phyloP scores from a whole-genome alignment of 2,888 invertebrate species.

The Tridacna gigas region DNA sequence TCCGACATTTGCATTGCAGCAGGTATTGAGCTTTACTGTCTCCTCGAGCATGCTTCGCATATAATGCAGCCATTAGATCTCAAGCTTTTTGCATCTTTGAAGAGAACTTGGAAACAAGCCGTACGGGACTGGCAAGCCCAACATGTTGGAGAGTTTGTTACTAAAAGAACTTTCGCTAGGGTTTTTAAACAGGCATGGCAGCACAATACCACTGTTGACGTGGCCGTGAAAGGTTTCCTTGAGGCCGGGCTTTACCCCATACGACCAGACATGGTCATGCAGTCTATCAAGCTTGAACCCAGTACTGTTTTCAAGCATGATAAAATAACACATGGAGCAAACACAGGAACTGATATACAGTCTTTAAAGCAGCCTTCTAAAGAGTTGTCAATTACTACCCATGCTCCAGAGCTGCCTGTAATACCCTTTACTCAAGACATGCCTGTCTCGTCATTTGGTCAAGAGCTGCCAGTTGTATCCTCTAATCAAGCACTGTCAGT shows the following conservation, averaged over 20 bases:
- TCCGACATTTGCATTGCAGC: conserved; percentile 40
- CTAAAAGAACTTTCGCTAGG: conserved; percentile 46
- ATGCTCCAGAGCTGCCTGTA: no score
- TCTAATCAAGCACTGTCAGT: no score
- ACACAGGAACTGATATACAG: no score
- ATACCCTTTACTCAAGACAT: no score
- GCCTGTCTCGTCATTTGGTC: no score
- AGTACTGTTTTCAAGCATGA: no score
- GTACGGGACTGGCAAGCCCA: conserved; percentile 40
- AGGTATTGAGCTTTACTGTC: conserved; percentile 52
- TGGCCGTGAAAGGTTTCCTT: conserved; percentile 43
- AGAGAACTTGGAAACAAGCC: conserved; percentile 46
- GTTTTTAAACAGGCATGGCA: conserved; percentile 54
- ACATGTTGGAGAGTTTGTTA: conserved; percentile 45
- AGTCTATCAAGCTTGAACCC: conserved; percentile 37
- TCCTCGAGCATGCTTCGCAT: conserved; percentile 57
- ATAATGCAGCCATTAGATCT: conserved; percentile 59
- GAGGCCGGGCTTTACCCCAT: conserved; percentile 44
- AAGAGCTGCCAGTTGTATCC: no score
- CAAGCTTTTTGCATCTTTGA: conserved; percentile 51
- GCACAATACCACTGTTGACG: conserved; percentile 42
- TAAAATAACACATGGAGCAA: no score
- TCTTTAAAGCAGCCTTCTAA: no score
- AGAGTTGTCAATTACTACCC: no score
- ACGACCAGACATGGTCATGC: neutral